Conservation (phyloP, 2,113 vertebrate species). For the human (Homo sapiens) region DNA sequence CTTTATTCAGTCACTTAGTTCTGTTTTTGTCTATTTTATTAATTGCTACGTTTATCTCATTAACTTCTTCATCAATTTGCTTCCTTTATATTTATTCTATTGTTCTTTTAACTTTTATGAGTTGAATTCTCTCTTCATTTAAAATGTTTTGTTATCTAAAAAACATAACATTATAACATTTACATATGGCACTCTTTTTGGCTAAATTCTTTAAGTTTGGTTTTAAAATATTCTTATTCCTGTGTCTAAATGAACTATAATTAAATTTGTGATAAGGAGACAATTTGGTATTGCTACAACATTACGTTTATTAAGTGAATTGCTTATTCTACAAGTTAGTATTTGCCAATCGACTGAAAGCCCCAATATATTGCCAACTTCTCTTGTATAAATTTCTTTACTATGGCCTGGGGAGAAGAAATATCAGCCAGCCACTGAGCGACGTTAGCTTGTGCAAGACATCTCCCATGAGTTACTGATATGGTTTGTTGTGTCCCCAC, state of each 20-base stretch:
- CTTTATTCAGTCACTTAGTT: not conserved
- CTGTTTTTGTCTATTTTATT: slow-evolving; percentile 10
- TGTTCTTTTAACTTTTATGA: not conserved
- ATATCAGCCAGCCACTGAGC: not conserved
- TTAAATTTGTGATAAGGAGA: not conserved
- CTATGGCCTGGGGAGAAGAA: not conserved
- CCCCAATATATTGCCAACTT: not conserved
- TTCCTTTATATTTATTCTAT: not conserved
- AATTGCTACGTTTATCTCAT: not conserved
- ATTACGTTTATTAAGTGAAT: not conserved
- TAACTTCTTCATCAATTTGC: not conserved
- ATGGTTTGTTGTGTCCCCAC: no score
- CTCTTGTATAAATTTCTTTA: not conserved
- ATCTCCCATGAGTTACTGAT: not conserved
- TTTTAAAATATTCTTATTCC: not conserved
- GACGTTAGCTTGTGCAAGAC: not conserved
- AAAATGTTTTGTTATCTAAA: not conserved
- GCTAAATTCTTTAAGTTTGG: not conserved
- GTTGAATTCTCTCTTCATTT: not conserved
- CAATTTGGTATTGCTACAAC: not conserved
- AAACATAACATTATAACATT: not conserved
- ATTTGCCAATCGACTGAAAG: not conserved
- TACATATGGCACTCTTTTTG: not conserved
- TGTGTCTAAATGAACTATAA: not conserved
- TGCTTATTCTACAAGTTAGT: not conserved